These are phyloP conservation scores for Chaetops frenatus DNA, from an alignment of 2,113 vertebrate genomes.

Conservation along the genomic window DNA sequence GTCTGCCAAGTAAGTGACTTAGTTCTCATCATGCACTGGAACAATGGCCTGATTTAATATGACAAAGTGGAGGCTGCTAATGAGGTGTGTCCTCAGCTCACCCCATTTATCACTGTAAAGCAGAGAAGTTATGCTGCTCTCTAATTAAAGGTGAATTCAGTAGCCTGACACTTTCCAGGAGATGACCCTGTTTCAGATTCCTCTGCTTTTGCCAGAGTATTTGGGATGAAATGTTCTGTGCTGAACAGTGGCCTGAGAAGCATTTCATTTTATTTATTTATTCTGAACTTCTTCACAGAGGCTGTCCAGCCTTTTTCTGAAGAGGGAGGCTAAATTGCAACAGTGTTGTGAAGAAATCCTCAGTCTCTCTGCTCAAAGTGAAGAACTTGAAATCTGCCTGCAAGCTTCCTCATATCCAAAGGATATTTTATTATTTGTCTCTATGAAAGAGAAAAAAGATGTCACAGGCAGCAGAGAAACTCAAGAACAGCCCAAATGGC, in stretches of 20 bases:
- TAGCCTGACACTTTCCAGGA: constrained; percentile 9
- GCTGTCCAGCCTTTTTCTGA: neutral
- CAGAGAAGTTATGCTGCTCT: neutral
- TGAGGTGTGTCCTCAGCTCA: constrained; percentile 28
- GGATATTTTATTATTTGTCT: neutral
- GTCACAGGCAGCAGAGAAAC: neutral
- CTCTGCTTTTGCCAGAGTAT: neutral
- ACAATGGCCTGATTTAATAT: constrained; percentile 21
- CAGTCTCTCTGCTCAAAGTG: neutral
- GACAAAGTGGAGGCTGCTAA: neutral
- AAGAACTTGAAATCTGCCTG: neutral
- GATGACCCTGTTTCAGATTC: constrained; percentile 6
- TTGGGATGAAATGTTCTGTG: constrained; percentile 22
- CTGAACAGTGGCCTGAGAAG: neutral
- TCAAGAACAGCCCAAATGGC: neutral
- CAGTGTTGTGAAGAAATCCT: neutral
- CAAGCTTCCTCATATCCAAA: neutral
- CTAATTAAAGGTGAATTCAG: constrained; percentile 18
- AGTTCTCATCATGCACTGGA: neutral
- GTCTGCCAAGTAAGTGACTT: neutral
- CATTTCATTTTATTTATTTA: neutral
- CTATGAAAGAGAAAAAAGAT: neutral
- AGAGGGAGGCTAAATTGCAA: neutral
- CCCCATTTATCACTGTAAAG: neutral
- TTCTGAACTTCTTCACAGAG: neutral